phyloP scores from a whole-genome alignment of 1,140 invertebrate species.

The Formica selysi region DNA sequence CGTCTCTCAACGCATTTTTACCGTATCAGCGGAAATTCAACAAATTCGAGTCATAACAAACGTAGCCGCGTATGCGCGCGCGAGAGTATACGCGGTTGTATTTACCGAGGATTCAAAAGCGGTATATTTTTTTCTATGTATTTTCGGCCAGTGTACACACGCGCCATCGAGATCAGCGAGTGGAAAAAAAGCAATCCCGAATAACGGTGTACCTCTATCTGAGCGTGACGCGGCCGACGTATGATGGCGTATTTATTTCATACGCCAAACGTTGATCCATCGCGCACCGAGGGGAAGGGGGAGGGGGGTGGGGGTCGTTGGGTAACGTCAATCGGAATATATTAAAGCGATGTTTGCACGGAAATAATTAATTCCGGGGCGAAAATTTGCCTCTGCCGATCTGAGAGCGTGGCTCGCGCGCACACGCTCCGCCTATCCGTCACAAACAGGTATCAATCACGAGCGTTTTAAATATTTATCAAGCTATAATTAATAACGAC shows the following conservation, averaged over 20 bases:
- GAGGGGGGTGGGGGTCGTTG: not conserved
- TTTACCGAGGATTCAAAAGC: conserved; percentile 67
- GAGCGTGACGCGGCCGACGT: conserved; percentile 59
- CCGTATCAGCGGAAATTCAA: conserved; percentile 58
- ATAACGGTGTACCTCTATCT: conserved; percentile 65
- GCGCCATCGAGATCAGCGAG: conserved; percentile 65
- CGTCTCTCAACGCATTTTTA: not conserved
- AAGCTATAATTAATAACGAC: conserved; percentile 78
- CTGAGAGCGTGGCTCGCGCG: conserved; percentile 63
- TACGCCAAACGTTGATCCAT: conserved; percentile 72
- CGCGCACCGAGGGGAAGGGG: conserved; percentile 23
- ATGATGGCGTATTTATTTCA: conserved; percentile 76
- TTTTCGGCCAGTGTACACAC: conserved; percentile 69
- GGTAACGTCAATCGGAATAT: conserved; percentile 82
- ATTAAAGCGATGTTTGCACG: conserved; percentile 83
- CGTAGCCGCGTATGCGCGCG: not conserved
- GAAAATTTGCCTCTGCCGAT: conserved; percentile 76
- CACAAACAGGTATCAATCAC: conserved; percentile 78
- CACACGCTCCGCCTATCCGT: conserved; percentile 65
- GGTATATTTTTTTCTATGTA: conserved; percentile 70
- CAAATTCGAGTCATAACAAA: conserved; percentile 65
- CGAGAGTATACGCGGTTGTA: conserved; percentile 5
- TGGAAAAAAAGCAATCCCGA: conserved; percentile 72
- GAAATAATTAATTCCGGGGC: conserved; percentile 83
- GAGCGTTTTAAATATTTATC: conserved; percentile 80